Evolutionary conservation across 2,113 vertebrate species (phyloP), one percentile per base, ranked within the genome.

Genomic region (Neodon shergylaensis): DNA sequence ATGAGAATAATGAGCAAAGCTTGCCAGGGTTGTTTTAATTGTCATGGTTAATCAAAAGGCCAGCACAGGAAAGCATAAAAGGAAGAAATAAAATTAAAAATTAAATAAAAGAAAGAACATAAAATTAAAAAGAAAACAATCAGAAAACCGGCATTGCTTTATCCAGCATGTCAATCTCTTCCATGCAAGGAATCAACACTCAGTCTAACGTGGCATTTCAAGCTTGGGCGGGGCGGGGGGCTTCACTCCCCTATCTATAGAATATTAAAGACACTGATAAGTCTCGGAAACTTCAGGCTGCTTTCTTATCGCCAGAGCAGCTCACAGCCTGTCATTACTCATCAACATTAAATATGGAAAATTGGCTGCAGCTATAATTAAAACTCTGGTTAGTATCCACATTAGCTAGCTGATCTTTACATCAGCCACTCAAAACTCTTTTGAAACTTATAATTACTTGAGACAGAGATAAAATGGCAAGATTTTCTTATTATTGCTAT

Each of bases 391-490:
- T 94, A 84, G 42, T 84, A 84, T 70, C 95, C 52, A 82, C 28
- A 83, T 83, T 84, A 96, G 74, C 85, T 58, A 42, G 73, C 28
- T 85, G 72, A 91, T 95, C 28, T 72, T 93, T 83, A 84, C 13
- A 19, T 90, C 63, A 94, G 68, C 42, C 33, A 33, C 33, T 83
- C 90, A 76, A 63, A 94, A 68, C 31, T 93, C 73, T 74, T 90
- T 87, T 87, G 94, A 91, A 96, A 95, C 73, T 91, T 82, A 68
- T 83, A 95, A 93, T 95, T 94, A 91, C 87, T 47, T 96, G 44
- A 36, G 63, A 91, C 74, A 78, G 36, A 94, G 42, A 85, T 33
- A 89, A 96, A 92, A 92, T 65, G 76, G 63, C 14, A 66, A 81
- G 11, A 58, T 93, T 77, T 82, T 88, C 74, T 94, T 93, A 74